Base-by-base conservation (phyloP, 1,140 invertebrate species). In the Atta colombica region DNA sequence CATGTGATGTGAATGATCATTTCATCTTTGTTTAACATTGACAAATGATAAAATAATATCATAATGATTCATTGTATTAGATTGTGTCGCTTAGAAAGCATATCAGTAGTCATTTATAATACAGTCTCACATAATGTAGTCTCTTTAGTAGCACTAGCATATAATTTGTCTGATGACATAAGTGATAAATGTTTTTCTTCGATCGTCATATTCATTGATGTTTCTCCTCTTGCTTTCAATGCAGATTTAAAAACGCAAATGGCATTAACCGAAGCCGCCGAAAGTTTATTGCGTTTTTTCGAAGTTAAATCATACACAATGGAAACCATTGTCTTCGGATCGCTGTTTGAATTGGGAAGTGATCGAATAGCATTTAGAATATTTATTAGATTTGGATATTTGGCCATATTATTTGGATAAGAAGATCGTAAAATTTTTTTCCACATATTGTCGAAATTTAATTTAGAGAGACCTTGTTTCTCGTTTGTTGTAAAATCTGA, bases 361-460 rank as follows among this genome's bases (percentile, higher is more conserved):
- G 55, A n/a, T 28, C 21, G 12, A 18, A 75, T 7, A 25, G 31
- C 18, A n/a, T 28, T 72, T 3, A 72, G 3, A 53, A 53, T 2
- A 18, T 18, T 49, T 53, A 8, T 55, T 28, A 72, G 12, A 53
- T 31, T 53, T 4, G 51, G 31, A 60, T 75, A 75, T 58, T 58
- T 55, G 16, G 16, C 14, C 18, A 4, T 18, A 53, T 55, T 55
- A 55, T 53, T 55, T 28, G 25, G n/a, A 4, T 39, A 25, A 7
- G 12, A 4, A 16, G 2, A 12, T 10, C 61, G 55, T 4, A 60
- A 60, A 5, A 77, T 77, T 28, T 45, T 0, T 77, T 60, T 60
- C 14, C 74, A 77, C 35, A 77, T 61, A 10, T 77, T 16, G 4
- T 77, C 35, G 5, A 77, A 60, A 16, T 25, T 77, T 45, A 61